Conservation (phyloP, 2,888 invertebrate genomes). For the Eucriotettix oculatus region DNA sequence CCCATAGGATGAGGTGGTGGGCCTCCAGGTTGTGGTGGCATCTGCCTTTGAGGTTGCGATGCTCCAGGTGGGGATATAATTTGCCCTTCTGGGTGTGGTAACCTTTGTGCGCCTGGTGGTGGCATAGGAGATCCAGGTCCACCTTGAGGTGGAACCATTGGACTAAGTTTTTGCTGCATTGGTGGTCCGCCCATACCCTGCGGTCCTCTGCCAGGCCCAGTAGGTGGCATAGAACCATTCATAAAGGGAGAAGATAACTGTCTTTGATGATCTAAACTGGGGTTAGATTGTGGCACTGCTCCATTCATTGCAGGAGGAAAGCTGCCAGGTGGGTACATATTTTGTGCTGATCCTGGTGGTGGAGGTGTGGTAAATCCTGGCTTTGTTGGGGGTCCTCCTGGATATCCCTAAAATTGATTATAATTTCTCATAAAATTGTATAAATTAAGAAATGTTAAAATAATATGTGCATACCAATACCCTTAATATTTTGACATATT, state of each 20-base stretch:
- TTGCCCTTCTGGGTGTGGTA: conserved; percentile 8
- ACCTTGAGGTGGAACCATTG: conserved; percentile 2
- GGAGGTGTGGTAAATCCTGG: conserved; percentile 1
- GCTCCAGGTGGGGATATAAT: conserved; percentile 4
- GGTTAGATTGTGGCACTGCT: conserved; percentile 1
- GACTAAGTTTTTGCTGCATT: no score
- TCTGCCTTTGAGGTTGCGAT: conserved; percentile 12
- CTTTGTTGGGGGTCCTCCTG: conserved; percentile 7
- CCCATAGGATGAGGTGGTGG: not conserved
- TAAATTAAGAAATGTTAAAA: no score
- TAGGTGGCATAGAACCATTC: conserved; percentile 6
- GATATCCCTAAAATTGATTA: not conserved
- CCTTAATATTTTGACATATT: no score
- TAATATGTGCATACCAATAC: no score
- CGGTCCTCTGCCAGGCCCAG: conserved; percentile 3
- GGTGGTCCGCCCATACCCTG: not conserved
- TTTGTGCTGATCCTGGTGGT: no score
- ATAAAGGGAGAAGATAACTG: conserved; percentile 5
- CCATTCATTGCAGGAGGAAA: conserved; percentile 1
- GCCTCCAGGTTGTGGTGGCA: conserved; percentile 11
- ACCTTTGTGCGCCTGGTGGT: conserved; percentile 11
- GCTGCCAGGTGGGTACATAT: not conserved
- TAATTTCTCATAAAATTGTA: no score
- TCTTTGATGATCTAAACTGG: no score
- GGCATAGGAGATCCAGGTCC: conserved; percentile 8